A percentile compares a stretch with the other conserved stretches of the same genome.
These are phyloP conservation scores for Cardiocondyla obscurior DNA, from an alignment of 1,140 invertebrate genomes.

Conservation along the genomic window DNA sequence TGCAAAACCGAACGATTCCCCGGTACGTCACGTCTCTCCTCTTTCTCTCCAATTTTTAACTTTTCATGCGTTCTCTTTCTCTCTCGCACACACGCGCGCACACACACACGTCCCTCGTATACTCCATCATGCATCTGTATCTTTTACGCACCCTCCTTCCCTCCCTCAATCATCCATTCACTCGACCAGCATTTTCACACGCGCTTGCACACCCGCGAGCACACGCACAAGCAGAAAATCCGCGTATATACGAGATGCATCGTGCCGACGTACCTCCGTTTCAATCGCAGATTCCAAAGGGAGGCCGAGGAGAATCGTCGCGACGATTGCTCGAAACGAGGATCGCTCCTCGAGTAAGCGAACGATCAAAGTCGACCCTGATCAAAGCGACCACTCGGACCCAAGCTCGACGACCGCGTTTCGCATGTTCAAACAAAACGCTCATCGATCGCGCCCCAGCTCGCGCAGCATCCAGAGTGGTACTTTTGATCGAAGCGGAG, in stretches of 20 bases:
- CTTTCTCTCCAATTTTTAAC: slow-evolving; percentile 12
- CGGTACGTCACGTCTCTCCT: slow-evolving; percentile 17
- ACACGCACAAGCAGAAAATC: slow-evolving; percentile 27
- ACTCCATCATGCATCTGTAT: slow-evolving; percentile 14
- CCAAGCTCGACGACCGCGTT: neutral
- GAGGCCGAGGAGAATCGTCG: neutral
- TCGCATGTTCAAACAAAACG: neutral
- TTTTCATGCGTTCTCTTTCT: slow-evolving; percentile 36
- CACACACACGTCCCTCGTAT: neutral
- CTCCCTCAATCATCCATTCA: slow-evolving; percentile 14
- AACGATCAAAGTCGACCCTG: neutral
- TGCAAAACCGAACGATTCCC: slow-evolving; percentile 8
- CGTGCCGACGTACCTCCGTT: neutral
- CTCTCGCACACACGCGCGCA: slow-evolving; percentile 39
- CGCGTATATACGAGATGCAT: neutral
- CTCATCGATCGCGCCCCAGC: neutral
- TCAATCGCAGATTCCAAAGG: slow-evolving; percentile 21
- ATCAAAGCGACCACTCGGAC: neutral
- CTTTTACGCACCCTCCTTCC: slow-evolving; percentile 15
- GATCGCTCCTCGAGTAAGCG: neutral
- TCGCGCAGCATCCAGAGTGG: neutral
- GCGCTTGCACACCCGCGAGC: neutral
- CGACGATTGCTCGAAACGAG: neutral
- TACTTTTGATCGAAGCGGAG: neutral
- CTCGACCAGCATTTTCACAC: slow-evolving; percentile 18